These are phyloP conservation scores for Xestia c-nigrum DNA, from an alignment of 2,888 invertebrate species.

Conservation along the genomic window DNA sequence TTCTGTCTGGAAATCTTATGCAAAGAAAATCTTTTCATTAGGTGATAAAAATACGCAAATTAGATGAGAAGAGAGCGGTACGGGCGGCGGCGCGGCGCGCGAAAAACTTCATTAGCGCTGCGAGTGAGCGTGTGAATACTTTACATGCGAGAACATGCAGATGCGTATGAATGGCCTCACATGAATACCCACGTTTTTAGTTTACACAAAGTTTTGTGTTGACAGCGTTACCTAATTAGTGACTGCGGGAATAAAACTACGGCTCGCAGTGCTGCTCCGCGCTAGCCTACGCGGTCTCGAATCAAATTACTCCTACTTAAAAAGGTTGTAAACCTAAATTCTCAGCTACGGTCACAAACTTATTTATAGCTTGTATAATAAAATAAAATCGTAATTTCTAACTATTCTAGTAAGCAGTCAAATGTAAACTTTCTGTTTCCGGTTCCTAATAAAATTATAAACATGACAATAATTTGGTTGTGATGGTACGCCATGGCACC, in stretches of 20 bases:
- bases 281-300: slow-evolving; percentile 30
- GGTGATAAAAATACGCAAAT: slow-evolving; percentile 73
- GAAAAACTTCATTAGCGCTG: slow-evolving; percentile 72
- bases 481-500: slow-evolving; percentile 67
- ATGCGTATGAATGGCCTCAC: slow-evolving; percentile 54
- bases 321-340: slow-evolving; percentile 49
- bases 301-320: slow-evolving; percentile 41
- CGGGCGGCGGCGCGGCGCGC: slow-evolving; percentile 33
- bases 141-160: slow-evolving; percentile 52
- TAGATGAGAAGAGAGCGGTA: slow-evolving; percentile 65
- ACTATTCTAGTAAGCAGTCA: slow-evolving; percentile 13
- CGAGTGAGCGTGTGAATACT: slow-evolving; percentile 62
- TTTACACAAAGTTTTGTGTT: slow-evolving; percentile 50
- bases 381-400: slow-evolving; percentile 21
- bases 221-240: slow-evolving; percentile 46
- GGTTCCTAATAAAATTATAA: slow-evolving; percentile 51
- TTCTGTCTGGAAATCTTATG: slow-evolving; percentile 31
- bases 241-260: slow-evolving; percentile 18
- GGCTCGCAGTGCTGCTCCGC: slow-evolving; percentile 4
- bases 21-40: slow-evolving; percentile 64
- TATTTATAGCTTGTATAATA: slow-evolving; percentile 24
- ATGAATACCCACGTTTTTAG: slow-evolving; percentile 53
- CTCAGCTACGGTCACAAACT: slow-evolving; percentile 14
- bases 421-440: slow-evolving; percentile 48
- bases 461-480: slow-evolving; percentile 48